Evolutionary conservation across 2,797 vertebrate genomes (phyloP).

Genomic region (Sebastes reedi): DNA sequence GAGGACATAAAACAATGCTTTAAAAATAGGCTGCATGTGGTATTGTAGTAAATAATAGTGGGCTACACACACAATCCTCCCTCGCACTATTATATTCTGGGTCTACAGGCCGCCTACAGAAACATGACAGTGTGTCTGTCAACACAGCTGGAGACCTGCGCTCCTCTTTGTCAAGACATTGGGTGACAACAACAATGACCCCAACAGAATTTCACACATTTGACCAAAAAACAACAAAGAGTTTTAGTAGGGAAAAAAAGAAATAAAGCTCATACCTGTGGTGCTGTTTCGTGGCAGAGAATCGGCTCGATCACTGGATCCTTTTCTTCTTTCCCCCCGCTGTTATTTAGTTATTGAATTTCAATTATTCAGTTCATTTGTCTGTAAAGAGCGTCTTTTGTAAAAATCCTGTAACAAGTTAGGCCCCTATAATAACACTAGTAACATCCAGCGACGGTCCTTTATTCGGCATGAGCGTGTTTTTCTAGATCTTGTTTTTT

Average conservation of each 20-base stretch:
- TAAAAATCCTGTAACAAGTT: slow-evolving; percentile 67
- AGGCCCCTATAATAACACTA: slow-evolving; percentile 68
- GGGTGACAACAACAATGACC: slow-evolving; percentile 68
- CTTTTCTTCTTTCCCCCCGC: slow-evolving; percentile 49
- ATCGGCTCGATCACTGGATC: slow-evolving; percentile 50
- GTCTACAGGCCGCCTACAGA: slow-evolving; percentile 43
- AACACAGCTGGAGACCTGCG: slow-evolving; percentile 70
- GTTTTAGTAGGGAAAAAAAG: neutral
- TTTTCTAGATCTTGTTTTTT: slow-evolving; percentile 52
- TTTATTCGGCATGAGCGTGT: slow-evolving; percentile 75
- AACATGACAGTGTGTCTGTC: slow-evolving; percentile 72
- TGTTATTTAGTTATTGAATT: slow-evolving; percentile 55
- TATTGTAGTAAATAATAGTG: slow-evolving; percentile 13
- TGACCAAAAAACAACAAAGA: slow-evolving; percentile 12
- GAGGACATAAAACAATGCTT: neutral
- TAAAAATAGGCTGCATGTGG: neutral
- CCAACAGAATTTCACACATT: slow-evolving; percentile 37
- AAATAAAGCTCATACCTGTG: slow-evolving; percentile 65
- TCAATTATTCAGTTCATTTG: slow-evolving; percentile 70
- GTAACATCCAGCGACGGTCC: slow-evolving; percentile 71
- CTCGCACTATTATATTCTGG: slow-evolving; percentile 7
- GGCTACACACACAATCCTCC: slow-evolving; percentile 14
- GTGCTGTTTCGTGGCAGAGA: slow-evolving; percentile 69
- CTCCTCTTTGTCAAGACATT: slow-evolving; percentile 72
- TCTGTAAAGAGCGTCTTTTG: slow-evolving; percentile 51